Base-by-base conservation (phyloP, 2,888 invertebrate species). In the Tiliacea aurago region DNA sequence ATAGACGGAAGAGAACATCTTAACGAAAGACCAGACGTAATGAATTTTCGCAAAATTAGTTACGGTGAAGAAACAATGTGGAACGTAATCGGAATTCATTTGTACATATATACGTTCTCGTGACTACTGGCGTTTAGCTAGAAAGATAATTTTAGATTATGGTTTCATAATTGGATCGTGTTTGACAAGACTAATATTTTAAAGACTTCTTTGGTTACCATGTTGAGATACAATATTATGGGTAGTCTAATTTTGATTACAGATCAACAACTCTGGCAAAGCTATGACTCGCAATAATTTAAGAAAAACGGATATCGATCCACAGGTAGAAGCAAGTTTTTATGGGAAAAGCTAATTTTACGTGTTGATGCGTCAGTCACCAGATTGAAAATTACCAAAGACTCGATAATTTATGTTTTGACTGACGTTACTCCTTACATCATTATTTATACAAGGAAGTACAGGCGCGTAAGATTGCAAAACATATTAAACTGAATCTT, bases 361-460 rank as follows among this genome's bases (percentile, higher is more conserved):
- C 61, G 76, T 65, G 63, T 71, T 76, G 72, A 84, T 88, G 83
- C 81, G 79, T 87, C 85, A 87, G 71, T 70, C 80, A 82, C 84
- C 82, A 81, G 87, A 88, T 85, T 78, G 59, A 83, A 67, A 79
- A 85, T 87, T 85, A 80, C 84, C 81, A 84, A 83, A 85, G 76
- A 75, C 78, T 81, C 72, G 79, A 86, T 84, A 84, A 83, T 85
- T 85, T 84, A 85, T 83, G 77, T 75, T 73, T 79, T 71, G 66
- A 76, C 76, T 73, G 79, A 82, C 73, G 80, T 68, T 86, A 68
- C 70, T 87, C 84, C 28, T 94, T 94, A 91, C 94, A 91, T 94
- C 93, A 94, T 91, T 94, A 92, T 94, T 93, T 94, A 94, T 93
- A 91, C 90, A 92, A 93, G 93, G 93, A 93, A 93, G 90, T 91